Base-by-base conservation (phyloP, 2,888 invertebrate species). In the Amiota minor region DNA sequence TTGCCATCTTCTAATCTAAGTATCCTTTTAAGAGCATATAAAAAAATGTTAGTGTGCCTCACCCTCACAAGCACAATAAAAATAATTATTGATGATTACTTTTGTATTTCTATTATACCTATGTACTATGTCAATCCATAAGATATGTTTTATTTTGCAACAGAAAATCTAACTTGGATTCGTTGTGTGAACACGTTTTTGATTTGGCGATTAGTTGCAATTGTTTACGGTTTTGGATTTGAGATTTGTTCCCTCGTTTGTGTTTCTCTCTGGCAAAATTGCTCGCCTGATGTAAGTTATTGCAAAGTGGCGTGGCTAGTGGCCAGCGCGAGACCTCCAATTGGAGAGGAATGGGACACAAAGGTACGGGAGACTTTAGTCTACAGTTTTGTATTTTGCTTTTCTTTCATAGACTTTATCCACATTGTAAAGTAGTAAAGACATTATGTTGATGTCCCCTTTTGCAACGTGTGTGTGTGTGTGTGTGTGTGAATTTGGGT, bases 201-300 rank as follows among this genome's bases (percentile, higher is more conserved):
- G 85, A 84, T 83, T 80, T 86, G 81, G 82, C 84, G 87, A 88
- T 88, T 88, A 88, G 85, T 84, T 88, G 87, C 87, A 88, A 87
- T 88, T 88, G 88, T 88, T 88, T 88, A 88, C 79, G 88, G 86
- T 86, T 84, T 84, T 82, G 86, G 87, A 88, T 87, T 88, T 84
- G 75, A 85, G 85, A 84, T 84, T 84, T 84, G 83, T 85, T 35
- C 35, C 81, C 81, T 81, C 79, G 78, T 77, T 79, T 80, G 78
- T 76, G 83, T 73, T 18, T 18, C 77, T 68, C 74, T 74, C 71
- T 77, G 77, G 76, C 77, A 79, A 83, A 85, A 81, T 83, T 79
- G 83, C 74, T 77, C 49, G 62, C 75, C 79, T 76, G 78, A 75
- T 75, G 80, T 83, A 85, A 84, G 85, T 85, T 85, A 85, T 85